Conservation (phyloP, 30 jellyfish, hydroid and myxozoan genomes). For the Aurelia aurita complex sp. Pacific region DNA sequence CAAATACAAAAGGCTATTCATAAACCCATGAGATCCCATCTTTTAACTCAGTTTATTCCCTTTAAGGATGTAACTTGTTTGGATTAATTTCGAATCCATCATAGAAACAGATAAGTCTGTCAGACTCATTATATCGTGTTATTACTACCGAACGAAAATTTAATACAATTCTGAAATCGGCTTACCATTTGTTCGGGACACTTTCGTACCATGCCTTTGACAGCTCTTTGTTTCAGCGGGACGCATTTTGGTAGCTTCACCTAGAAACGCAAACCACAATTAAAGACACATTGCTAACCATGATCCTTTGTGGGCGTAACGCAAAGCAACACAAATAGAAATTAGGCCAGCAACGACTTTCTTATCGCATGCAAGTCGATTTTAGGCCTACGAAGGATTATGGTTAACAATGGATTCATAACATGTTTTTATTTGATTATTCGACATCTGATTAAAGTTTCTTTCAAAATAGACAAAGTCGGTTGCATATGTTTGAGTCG, state of each 20-base stretch:
- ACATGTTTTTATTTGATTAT: background rate
- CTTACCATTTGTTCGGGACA: conserved; percentile 90
- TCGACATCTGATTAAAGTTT: background rate
- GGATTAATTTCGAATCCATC: background rate
- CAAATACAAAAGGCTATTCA: too few species aligned
- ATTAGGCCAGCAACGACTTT: too few species aligned
- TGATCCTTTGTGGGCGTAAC: too few species aligned
- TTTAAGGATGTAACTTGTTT: too few species aligned
- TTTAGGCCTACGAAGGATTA: too few species aligned
- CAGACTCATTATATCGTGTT: background rate
- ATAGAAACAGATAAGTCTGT: background rate
- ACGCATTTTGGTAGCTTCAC: conserved; percentile 85
- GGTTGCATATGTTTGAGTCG: too few species aligned
- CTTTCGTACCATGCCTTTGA: conserved; percentile 72
- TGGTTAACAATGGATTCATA: background rate
- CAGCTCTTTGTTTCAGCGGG: conserved; percentile 69
- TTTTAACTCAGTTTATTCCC: too few species aligned
- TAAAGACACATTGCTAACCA: too few species aligned
- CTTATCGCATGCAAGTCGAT: too few species aligned
- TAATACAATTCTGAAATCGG: background rate
- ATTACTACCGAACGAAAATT: background rate
- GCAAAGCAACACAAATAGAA: too few species aligned
- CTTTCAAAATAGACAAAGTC: background rate
- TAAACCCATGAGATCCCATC: too few species aligned
- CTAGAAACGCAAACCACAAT: conserved; percentile 38